phyloP scores from a whole-genome alignment of 2,113 vertebrate species.

The Ondatra zibethicus region DNA sequence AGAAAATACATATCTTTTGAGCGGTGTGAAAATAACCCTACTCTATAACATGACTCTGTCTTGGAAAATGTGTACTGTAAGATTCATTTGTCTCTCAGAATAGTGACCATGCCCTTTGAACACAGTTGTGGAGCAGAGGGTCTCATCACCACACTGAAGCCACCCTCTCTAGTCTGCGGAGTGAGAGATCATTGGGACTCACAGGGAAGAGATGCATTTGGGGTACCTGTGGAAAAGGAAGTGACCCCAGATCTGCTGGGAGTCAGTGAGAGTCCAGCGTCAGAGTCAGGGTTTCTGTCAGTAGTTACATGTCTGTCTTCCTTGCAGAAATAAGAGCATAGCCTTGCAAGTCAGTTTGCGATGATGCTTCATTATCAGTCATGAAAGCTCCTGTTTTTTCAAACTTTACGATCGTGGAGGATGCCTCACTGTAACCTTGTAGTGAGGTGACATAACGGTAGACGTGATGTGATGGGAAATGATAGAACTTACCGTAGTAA shows the following conservation, averaged over 20 bases:
- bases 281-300: background rate
- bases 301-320: background rate
- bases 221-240: background rate
- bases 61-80: background rate
- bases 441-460: background rate
- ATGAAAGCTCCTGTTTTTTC: background rate
- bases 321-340: background rate
- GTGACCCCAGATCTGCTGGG: background rate
- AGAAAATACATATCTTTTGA: accelerated
- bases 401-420: background rate
- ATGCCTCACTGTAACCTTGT: background rate
- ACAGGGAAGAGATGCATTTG: too few relatives aligned
- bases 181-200: background rate
- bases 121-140: background rate
- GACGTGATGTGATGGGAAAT: background rate
- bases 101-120: background rate
- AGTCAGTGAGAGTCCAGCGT: background rate
- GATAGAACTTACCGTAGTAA: background rate
- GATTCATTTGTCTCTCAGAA: background rate
- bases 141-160: accelerated
- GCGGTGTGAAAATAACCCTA: background rate
- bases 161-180: accelerated
- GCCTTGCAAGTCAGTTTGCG: background rate
- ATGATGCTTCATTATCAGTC: background rate
- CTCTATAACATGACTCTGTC: background rate